Evolutionary conservation across 37 sponge, comb jelly and placozoan species (phyloP).

Genomic region (Aplysina aerophoba): DNA sequence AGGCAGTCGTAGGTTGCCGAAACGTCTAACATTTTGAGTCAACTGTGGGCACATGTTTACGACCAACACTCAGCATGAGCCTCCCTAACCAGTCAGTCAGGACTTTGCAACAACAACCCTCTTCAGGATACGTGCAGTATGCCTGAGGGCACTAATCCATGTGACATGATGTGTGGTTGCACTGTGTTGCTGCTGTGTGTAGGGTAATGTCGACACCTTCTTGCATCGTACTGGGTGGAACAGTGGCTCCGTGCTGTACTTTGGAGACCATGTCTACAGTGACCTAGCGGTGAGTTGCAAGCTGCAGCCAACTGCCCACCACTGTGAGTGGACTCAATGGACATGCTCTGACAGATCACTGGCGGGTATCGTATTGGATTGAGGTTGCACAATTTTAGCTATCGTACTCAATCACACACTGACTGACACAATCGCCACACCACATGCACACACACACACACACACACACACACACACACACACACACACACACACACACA

Average conservation of each 20-base stretch:
- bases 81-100: too few species aligned
- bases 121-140: too few species aligned
- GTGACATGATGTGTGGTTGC: neutral
- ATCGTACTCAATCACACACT: neutral
- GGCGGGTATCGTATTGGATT: too few species aligned
- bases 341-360: neutral
- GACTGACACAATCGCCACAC: neutral
- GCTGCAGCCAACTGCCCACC: neutral
- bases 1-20: neutral
- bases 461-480: conserved; percentile 27
- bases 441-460: conserved; percentile 20
- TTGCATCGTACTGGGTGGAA: conserved; percentile 84
- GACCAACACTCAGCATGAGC: too few species aligned
- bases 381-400: too few species aligned
- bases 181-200: neutral
- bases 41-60: too few species aligned
- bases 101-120: too few species aligned
- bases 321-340: too few species aligned
- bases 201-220: conserved; percentile 87
- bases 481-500: conserved; percentile 27
- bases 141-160: neutral
- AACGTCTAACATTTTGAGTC: too few species aligned
- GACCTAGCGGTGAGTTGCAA: conserved; percentile 84
- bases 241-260: conserved; percentile 81
- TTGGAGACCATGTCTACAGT: conserved; percentile 97